These are phyloP conservation scores for Poecilus cupreus DNA, from an alignment of 2,888 invertebrate species.

Conservation along the genomic window DNA sequence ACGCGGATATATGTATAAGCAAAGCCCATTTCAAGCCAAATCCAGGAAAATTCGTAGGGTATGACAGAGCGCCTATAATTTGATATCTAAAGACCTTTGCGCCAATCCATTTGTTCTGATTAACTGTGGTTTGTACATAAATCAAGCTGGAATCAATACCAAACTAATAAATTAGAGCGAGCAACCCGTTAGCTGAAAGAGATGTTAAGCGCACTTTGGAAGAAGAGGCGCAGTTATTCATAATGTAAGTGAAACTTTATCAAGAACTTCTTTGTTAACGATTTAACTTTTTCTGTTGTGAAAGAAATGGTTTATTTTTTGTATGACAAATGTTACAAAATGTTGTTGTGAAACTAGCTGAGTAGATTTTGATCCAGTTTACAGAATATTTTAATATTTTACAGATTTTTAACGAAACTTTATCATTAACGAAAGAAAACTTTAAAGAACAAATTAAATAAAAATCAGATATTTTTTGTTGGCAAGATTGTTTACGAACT, in stretches of 20 bases:
- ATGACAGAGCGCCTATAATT: slow-evolving; percentile 21
- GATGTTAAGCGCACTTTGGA: not conserved
- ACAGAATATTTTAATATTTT: slow-evolving; percentile 21
- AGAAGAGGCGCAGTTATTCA: slow-evolving; percentile 15
- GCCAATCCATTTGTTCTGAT: slow-evolving; percentile 44
- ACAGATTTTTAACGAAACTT: not conserved
- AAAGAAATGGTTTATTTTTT: slow-evolving; percentile 18
- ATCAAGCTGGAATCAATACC: slow-evolving; percentile 32
- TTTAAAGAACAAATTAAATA: slow-evolving; percentile 13
- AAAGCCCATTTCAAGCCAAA: slow-evolving; percentile 1
- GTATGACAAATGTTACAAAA: slow-evolving; percentile 26
- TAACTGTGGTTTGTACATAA: slow-evolving; percentile 31
- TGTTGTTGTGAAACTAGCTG: slow-evolving; percentile 18
- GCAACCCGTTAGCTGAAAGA: slow-evolving; percentile 9
- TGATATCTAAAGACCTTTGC: slow-evolving; percentile 34
- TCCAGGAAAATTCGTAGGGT: slow-evolving; percentile 10
- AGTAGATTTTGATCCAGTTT: slow-evolving; percentile 11
- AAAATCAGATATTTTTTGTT: not conserved
- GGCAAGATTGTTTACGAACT: not conserved
- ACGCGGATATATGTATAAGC: not conserved
- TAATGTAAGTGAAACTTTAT: slow-evolving; percentile 31
- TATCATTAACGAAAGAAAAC: not conserved
- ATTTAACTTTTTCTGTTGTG: slow-evolving; percentile 27
- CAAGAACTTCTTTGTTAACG: slow-evolving; percentile 36
- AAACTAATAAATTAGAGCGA: slow-evolving; percentile 34